Evolutionary conservation across 64 coral and sea anemone genomes (phyloP).

Genomic region (Dendronephthya gigantea): DNA sequence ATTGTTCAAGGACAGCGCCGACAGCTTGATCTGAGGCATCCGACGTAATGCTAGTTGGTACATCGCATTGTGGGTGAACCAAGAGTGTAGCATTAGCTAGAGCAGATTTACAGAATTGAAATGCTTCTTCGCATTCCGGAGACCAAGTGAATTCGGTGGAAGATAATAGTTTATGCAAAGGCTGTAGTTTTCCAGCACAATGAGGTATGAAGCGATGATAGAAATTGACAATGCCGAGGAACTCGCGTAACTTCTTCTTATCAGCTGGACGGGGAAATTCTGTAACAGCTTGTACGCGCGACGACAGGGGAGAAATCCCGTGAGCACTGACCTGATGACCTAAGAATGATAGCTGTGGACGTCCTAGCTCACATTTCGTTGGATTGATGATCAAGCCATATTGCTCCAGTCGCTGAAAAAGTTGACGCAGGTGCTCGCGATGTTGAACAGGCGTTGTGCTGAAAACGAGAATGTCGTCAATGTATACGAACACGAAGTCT

Average conservation of each 20-base stretch:
- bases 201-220: conserved; percentile 31
- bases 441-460: background rate
- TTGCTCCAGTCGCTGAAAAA: background rate
- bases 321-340: conserved; percentile 1
- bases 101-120: background rate
- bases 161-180: background rate
- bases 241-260: background rate
- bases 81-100: background rate
- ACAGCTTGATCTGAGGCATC: conserved; percentile 10
- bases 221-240: conserved; percentile 24
- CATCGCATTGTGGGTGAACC: background rate
- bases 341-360: background rate
- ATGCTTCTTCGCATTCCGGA: background rate
- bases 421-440: conserved; percentile 2
- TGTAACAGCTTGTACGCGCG: background rate
- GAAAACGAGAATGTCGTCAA: background rate
- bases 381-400: conserved; percentile 7
- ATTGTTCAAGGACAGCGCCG: conserved; percentile 10
- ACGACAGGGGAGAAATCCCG: background rate
- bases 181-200: background rate
- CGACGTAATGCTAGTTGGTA: conserved; percentile 13
- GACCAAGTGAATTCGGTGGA: background rate
- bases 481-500: background rate
- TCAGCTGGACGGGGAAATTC: background rate
- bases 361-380: conserved; percentile 11